Evolutionary conservation across 2,888 invertebrate species (phyloP).

Genomic region (Dimorphilus gyrociliatus): DNA sequence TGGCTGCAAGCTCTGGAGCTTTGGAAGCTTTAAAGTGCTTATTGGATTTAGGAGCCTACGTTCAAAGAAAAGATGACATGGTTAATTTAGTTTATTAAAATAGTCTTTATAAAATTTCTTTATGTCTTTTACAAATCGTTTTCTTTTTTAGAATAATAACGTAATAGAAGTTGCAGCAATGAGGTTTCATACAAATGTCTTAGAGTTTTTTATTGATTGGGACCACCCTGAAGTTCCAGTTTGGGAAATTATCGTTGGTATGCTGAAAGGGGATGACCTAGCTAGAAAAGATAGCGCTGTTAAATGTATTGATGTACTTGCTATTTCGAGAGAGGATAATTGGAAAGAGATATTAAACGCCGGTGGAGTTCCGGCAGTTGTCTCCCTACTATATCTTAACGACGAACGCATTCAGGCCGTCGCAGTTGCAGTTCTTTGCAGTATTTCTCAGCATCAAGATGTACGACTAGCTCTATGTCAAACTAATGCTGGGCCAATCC

Average conservation of each 20-base stretch:
- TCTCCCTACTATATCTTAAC: slow-evolving; percentile 21
- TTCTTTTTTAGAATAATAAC: too few relatives aligned
- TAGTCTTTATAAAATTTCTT: too few relatives aligned
- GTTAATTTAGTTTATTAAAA: too few relatives aligned
- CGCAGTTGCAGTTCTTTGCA: slow-evolving; percentile 33
- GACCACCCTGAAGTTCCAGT: slow-evolving; percentile 26
- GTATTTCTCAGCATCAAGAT: slow-evolving; percentile 30
- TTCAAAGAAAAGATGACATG: slow-evolving; percentile 18
- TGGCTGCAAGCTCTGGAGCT: slow-evolving; percentile 35
- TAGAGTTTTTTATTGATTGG: slow-evolving; percentile 33
- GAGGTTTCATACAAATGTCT: slow-evolving; percentile 32
- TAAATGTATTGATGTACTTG: slow-evolving; percentile 32
- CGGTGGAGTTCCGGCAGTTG: slow-evolving; percentile 31
- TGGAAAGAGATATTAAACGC: slow-evolving; percentile 30
- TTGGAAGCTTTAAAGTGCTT: slow-evolving; percentile 28
- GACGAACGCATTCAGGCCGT: slow-evolving; percentile 28
- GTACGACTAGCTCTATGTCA: slow-evolving; percentile 24
- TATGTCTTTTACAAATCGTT: too few relatives aligned
- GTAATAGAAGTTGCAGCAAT: slow-evolving; percentile 32
- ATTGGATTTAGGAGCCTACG: slow-evolving; percentile 25
- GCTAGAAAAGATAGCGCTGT: slow-evolving; percentile 30
- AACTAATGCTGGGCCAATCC: slow-evolving; percentile 22
- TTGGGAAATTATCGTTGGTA: slow-evolving; percentile 34
- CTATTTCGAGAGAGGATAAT: slow-evolving; percentile 24
- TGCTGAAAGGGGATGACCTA: slow-evolving; percentile 21